phyloP scores from a whole-genome alignment of 2,888 invertebrate genomes.

The Mesorhabditis spiculigera region DNA sequence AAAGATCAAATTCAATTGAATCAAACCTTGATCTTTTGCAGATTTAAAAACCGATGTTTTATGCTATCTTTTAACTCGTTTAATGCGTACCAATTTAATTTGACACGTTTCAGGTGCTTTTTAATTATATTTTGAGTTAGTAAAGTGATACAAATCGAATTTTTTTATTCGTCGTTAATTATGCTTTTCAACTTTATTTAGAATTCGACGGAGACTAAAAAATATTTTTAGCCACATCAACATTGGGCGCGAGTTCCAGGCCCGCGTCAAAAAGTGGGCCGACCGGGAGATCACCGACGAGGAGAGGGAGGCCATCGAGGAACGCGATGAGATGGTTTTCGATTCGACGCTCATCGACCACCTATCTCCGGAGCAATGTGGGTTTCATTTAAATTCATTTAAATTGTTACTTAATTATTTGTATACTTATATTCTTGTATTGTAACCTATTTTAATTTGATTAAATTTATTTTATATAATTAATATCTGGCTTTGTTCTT shows the following conservation, averaged over 20 bases:
- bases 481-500: too few relatives aligned
- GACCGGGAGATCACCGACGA: constrained; percentile 41
- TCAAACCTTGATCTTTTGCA: not conserved
- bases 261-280: constrained; percentile 53
- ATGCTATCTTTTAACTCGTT: not conserved
- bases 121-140: not conserved
- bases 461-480: too few relatives aligned
- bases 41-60: not conserved
- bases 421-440: too few relatives aligned
- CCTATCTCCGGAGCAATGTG: constrained; percentile 36
- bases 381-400: constrained; percentile 6
- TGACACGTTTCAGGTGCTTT: too few relatives aligned
- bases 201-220: too few relatives aligned
- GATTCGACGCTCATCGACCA: constrained; percentile 41
- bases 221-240: constrained; percentile 36
- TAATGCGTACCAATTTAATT: too few relatives aligned
- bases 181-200: not conserved
- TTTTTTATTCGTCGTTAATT: too few relatives aligned
- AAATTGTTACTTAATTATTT: too few relatives aligned
- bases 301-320: constrained; percentile 45
- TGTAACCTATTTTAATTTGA: too few relatives aligned
- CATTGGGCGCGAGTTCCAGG: constrained; percentile 43
- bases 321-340: constrained; percentile 50
- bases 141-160: not conserved
- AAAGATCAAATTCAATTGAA: too few relatives aligned